Conservation (phyloP, 1,140 invertebrate species). For the Macrotrachela quadricornifera region DNA sequence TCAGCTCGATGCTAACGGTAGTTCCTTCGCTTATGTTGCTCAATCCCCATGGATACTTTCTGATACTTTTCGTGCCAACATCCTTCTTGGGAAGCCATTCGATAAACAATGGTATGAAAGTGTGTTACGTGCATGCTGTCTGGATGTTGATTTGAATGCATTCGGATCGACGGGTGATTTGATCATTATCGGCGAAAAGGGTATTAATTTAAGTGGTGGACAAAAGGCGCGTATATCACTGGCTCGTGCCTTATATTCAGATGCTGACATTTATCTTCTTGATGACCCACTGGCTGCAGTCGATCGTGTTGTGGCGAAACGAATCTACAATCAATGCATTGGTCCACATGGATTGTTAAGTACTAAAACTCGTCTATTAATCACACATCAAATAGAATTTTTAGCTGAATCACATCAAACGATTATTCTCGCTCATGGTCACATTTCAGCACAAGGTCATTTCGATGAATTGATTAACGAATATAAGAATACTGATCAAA, state of each 20-base stretch:
- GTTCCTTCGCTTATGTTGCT: neutral
- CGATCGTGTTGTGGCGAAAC: conserved; percentile 33
- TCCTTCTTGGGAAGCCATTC: neutral
- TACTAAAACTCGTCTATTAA: conserved; percentile 55
- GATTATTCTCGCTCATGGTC: conserved; percentile 49
- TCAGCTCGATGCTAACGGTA: neutral
- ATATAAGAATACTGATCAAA: too few relatives aligned
- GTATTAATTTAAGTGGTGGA: conserved; percentile 61
- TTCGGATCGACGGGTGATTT: conserved; percentile 22
- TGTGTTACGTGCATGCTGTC: too few relatives aligned
- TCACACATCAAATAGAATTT: conserved; percentile 58
- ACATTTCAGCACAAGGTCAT: conserved; percentile 41
- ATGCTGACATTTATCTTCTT: conserved; percentile 53
- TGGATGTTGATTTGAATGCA: too few relatives aligned
- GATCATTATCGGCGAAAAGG: conserved; percentile 48
- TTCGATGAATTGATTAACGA: too few relatives aligned
- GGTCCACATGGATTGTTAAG: conserved; percentile 45
- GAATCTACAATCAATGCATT: conserved; percentile 24
- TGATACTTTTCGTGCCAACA: neutral
- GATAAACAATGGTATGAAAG: neutral
- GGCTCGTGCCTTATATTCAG: conserved; percentile 48
- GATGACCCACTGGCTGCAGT: conserved; percentile 62
- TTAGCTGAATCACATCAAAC: conserved; percentile 51
- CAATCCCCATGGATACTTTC: neutral
- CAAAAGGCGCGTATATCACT: conserved; percentile 64